A percentile compares a stretch with the other conserved stretches of the same genome.
Evolutionary conservation across 2,113 vertebrate species (phyloP).

Genomic region (Prolemur simus): DNA sequence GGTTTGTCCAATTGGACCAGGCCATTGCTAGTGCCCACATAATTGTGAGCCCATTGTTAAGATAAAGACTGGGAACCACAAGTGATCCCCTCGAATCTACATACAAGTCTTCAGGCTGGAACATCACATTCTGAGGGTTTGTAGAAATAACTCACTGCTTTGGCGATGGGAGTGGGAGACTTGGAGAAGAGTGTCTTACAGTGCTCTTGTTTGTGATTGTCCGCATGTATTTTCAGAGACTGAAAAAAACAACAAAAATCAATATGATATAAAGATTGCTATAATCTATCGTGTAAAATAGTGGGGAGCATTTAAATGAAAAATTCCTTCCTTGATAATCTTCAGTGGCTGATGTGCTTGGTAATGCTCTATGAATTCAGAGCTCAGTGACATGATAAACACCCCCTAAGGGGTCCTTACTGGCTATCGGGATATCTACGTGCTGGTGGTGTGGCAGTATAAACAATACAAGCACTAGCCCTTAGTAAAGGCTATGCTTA

Average conservation of each 20-base stretch:
- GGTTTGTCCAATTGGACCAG: neutral
- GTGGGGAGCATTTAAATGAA: constrained; percentile 50
- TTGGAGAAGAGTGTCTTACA: neutral
- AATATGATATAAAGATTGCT: constrained; percentile 11
- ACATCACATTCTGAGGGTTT: neutral
- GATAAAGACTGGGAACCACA: neutral
- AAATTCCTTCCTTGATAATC: constrained; percentile 52
- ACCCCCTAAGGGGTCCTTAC: constrained; percentile 70
- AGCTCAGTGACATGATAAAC: constrained; percentile 68
- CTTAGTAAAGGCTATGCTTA: constrained; percentile 59
- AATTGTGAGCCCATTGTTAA: neutral
- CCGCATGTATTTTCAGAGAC: neutral
- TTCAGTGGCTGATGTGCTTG: constrained; percentile 66
- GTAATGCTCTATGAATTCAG: constrained; percentile 72
- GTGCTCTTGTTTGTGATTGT: neutral
- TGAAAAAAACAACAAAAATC: neutral
- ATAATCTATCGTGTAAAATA: constrained; percentile 66
- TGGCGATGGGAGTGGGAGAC: neutral
- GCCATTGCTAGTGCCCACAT: neutral
- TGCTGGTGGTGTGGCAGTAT: constrained; percentile 38
- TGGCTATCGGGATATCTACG: constrained; percentile 63
- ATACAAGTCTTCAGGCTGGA: neutral
- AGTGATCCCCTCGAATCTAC: neutral
- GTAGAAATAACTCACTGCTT: neutral
- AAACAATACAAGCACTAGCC: neutral